Evolutionary conservation across 2,113 vertebrate genomes (phyloP).

Genomic region (Aythya baeri): DNA sequence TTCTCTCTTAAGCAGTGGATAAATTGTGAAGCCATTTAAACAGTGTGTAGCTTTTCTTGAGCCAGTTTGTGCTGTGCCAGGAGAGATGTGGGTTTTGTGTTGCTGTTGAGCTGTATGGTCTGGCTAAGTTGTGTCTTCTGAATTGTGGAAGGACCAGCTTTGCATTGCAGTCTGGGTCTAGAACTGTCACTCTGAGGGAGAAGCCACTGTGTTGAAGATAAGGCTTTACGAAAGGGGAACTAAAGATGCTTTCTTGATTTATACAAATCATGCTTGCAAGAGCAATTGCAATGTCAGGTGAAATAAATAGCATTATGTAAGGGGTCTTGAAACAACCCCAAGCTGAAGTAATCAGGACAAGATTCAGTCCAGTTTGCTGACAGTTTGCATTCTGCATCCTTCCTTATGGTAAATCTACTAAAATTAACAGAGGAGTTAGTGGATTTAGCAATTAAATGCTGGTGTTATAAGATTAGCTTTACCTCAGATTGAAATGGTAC

Average conservation of each 20-base stretch:
- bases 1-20: neutral
- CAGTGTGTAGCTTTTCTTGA: neutral
- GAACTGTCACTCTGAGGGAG: neutral
- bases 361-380: constrained; percentile 35
- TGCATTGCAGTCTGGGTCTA: neutral
- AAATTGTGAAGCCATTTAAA: neutral
- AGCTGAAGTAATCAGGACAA: constrained; percentile 55
- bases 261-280: constrained; percentile 52
- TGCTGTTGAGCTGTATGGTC: neutral
- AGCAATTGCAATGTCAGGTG: constrained; percentile 65
- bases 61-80: neutral
- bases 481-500: neutral
- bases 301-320: constrained; percentile 57
- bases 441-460: neutral
- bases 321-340: constrained; percentile 48
- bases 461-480: neutral
- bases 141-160: neutral
- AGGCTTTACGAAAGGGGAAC: constrained; percentile 43
- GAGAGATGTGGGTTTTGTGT: neutral
- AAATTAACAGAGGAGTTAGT: neutral
- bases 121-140: neutral
- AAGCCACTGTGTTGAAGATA: constrained; percentile 24
- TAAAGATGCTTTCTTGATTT: constrained; percentile 48
- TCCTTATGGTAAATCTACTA: neutral
- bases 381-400: neutral